Evolutionary conservation across 2,888 invertebrate species (phyloP).

Genomic region (Andrena flavipes): DNA sequence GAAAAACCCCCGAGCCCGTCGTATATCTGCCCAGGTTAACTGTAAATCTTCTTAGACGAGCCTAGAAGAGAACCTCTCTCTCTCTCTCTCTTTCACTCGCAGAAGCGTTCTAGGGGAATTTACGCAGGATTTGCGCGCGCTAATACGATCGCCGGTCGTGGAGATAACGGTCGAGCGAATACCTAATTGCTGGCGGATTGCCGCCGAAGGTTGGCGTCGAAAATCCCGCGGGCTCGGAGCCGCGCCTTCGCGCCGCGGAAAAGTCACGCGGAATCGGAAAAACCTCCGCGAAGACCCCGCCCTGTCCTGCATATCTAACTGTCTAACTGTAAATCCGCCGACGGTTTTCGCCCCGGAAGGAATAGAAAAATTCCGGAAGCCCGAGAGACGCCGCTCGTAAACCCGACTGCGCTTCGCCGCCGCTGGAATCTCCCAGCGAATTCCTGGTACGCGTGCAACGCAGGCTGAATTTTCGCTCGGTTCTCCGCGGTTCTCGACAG

Average conservation of each 20-base stretch:
- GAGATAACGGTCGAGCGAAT: conserved; percentile 57
- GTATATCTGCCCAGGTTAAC: conserved; percentile 56
- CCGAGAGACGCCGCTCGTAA: conserved; percentile 67
- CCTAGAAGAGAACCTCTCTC: background rate
- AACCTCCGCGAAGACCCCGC: conserved; percentile 38
- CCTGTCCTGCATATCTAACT: conserved; percentile 25
- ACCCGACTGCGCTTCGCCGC: conserved; percentile 58
- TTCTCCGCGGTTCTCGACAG: background rate
- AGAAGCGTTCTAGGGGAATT: background rate
- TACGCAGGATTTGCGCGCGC: conserved; percentile 31
- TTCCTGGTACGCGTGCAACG: conserved; percentile 37
- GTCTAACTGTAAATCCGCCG: conserved; percentile 65
- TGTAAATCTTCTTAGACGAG: conserved; percentile 56
- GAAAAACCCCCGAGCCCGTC: conserved; percentile 28
- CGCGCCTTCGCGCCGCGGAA: conserved; percentile 31
- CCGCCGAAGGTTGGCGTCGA: conserved; percentile 36
- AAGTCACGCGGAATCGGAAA: conserved; percentile 38
- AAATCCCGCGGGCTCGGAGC: conserved; percentile 10
- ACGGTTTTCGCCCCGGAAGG: conserved; percentile 59
- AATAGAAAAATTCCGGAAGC: conserved; percentile 70
- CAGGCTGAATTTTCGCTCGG: conserved; percentile 24
- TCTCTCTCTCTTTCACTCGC: background rate
- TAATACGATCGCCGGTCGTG: conserved; percentile 26
- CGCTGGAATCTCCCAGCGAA: conserved; percentile 54
- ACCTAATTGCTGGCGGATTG: conserved; percentile 35